Conservation (phyloP, 2,113 vertebrate species). For the Ivindomyrus marchei region DNA sequence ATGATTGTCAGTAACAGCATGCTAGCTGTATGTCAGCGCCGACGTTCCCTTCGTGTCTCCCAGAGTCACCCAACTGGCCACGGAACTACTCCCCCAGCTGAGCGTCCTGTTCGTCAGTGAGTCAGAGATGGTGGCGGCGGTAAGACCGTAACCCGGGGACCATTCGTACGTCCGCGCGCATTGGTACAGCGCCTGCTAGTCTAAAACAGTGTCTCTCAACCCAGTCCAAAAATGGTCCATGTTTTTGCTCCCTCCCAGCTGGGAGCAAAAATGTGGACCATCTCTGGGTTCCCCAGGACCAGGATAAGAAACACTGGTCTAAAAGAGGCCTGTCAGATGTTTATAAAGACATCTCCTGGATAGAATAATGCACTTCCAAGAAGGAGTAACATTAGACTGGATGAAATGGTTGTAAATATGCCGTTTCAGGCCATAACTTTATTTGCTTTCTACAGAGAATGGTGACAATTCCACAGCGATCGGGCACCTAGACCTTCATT, state of each 20-base stretch:
- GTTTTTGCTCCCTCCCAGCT: not conserved
- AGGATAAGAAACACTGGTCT: not conserved
- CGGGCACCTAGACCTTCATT: not conserved
- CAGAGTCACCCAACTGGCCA: constrained; percentile 63
- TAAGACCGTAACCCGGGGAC: constrained; percentile 33
- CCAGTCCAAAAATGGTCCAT: not conserved
- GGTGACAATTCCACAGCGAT: not conserved
- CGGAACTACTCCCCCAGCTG: constrained; percentile 47
- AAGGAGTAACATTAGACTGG: not conserved
- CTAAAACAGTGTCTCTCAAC: not conserved
- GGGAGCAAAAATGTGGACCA: not conserved
- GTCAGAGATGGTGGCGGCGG: constrained; percentile 54
- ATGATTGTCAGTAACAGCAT: not conserved
- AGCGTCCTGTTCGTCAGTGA: constrained; percentile 55
- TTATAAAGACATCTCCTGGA: not conserved
- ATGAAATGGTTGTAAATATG: not conserved
- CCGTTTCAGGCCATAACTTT: not conserved
- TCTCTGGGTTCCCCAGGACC: not conserved
- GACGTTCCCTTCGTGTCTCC: not conserved
- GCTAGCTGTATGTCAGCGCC: not conserved
- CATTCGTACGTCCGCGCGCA: not conserved
- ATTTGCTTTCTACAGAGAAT: not conserved
- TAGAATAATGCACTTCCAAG: not conserved
- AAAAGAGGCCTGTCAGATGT: too few species aligned
- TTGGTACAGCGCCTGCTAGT: not conserved